phyloP scores from a whole-genome alignment of 2,797 vertebrate genomes.

The Siniperca undulata region DNA sequence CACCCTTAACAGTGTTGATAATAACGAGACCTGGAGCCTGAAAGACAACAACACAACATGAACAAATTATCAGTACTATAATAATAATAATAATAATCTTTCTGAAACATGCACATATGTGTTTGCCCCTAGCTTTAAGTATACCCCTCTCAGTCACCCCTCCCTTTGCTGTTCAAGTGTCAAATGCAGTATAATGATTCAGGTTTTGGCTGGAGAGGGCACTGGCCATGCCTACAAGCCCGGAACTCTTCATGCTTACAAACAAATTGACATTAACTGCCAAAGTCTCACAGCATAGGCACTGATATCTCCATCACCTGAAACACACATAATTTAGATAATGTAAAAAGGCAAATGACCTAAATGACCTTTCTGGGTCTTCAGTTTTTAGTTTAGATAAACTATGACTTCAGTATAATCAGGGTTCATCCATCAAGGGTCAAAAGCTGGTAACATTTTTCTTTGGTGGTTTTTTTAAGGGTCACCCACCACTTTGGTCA shows the following conservation, averaged over 20 bases:
- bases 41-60: conserved; percentile 40
- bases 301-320: not conserved
- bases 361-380: not conserved
- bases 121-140: not conserved
- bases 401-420: not conserved
- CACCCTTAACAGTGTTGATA: conserved; percentile 36
- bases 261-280: not conserved
- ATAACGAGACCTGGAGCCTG: conserved; percentile 54
- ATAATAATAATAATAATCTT: not conserved
- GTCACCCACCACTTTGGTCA: not conserved
- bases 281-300: not conserved
- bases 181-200: conserved; percentile 25
- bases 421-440: not conserved
- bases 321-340: not conserved
- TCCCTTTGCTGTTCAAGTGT: conserved; percentile 42
- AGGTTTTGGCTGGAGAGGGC: conserved; percentile 36
- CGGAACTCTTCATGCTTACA: not conserved
- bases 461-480: not conserved
- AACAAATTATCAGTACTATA: not conserved
- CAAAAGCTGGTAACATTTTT: not conserved
- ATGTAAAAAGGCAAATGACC: not conserved
- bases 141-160: not conserved
- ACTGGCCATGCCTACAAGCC: not conserved
- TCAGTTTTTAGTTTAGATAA: not conserved
- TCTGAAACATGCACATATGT: conserved; percentile 2